A percentile compares a stretch with the other conserved stretches of the same genome.
Evolutionary conservation across 2,113 vertebrate species (phyloP).

Genomic region (Grammomys dolichurus): DNA sequence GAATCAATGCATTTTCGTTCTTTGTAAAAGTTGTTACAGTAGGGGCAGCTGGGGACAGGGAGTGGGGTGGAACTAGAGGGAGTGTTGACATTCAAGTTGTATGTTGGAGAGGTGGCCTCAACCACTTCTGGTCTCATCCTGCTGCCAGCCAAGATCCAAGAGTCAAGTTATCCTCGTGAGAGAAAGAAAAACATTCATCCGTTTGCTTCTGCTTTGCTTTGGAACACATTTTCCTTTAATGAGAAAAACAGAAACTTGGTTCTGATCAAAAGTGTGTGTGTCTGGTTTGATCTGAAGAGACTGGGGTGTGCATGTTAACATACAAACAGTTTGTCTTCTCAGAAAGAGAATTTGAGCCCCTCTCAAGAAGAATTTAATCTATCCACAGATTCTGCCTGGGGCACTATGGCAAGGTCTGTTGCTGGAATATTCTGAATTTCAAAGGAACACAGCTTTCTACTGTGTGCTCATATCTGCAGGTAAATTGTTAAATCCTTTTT

Average conservation of each 20-base stretch:
- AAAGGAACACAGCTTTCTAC: neutral
- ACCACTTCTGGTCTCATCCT: neutral
- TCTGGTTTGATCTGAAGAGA: neutral
- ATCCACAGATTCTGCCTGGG: neutral
- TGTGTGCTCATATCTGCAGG: neutral
- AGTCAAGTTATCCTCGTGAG: neutral
- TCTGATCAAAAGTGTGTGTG: neutral
- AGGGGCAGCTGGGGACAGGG: too few species aligned
- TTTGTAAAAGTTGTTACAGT: neutral
- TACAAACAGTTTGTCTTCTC: neutral
- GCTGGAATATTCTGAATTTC: neutral
- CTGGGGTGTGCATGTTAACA: neutral
- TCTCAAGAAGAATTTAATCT: neutral
- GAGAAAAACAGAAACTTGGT: neutral
- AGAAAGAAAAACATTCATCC: neutral
- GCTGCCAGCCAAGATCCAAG: neutral
- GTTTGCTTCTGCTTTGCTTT: neutral
- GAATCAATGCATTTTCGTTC: neutral
- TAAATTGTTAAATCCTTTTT: neutral
- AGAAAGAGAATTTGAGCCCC: neutral
- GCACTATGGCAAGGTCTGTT: neutral
- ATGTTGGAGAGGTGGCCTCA: neutral
- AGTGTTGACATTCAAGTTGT: neutral
- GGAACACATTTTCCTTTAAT: neutral
- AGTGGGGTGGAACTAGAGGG: too few species aligned